Evolutionary conservation across 2,888 invertebrate genomes (phyloP).

Genomic region (Acleris cristana): DNA sequence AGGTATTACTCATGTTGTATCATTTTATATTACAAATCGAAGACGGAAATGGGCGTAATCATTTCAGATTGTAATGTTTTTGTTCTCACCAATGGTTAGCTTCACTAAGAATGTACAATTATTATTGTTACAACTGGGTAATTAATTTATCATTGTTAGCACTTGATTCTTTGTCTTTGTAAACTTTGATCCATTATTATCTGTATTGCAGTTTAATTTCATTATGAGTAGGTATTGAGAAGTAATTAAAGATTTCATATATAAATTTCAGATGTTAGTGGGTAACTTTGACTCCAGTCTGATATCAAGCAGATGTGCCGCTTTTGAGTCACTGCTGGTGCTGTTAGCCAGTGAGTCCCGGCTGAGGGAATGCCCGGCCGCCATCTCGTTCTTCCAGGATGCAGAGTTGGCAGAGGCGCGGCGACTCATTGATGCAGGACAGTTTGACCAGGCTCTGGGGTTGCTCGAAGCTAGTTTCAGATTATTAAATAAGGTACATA

Average conservation of each 20-base stretch:
- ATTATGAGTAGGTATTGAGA: too few species aligned
- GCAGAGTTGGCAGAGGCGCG: conserved; percentile 86
- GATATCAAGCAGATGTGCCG: conserved; percentile 85
- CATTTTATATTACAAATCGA: conserved; percentile 10
- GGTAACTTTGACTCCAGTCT: conserved; percentile 89
- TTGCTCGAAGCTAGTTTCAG: conserved; percentile 87
- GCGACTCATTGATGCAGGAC: conserved; percentile 81
- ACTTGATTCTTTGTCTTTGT: too few species aligned
- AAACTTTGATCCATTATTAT: too few species aligned
- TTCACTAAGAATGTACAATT: too few species aligned
- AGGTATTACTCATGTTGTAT: conserved; percentile 67
- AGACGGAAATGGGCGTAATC: conserved; percentile 27
- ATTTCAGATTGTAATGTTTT: too few species aligned
- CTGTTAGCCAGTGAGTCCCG: conserved; percentile 82
- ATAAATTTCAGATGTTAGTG: conserved; percentile 78
- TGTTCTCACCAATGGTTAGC: too few species aligned
- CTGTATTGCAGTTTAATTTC: too few species aligned
- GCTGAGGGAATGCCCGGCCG: conserved; percentile 82
- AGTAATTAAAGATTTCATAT: background rate
- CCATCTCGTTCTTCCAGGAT: conserved; percentile 86
- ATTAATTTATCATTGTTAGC: too few species aligned
- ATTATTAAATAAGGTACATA: conserved; percentile 80
- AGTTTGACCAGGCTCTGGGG: conserved; percentile 85
- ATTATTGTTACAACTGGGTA: too few species aligned
- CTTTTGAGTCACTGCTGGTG: conserved; percentile 86